Conservation (phyloP, 1,140 invertebrate species). For the Bactericera cockerelli region DNA sequence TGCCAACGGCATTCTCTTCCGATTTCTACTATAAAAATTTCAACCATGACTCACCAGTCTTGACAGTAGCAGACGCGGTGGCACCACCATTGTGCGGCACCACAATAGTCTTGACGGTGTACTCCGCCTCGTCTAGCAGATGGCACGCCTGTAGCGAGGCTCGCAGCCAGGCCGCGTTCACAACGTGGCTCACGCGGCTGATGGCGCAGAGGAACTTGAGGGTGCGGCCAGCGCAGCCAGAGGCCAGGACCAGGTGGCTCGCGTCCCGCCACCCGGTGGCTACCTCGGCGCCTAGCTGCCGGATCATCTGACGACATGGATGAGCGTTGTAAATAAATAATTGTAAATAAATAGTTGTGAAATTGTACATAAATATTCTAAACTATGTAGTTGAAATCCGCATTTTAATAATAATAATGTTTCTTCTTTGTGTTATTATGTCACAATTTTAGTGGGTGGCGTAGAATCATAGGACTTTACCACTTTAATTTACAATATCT, state of each 20-base stretch:
- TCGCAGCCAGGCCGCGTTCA: conserved; percentile 66
- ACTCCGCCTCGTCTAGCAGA: conserved; percentile 42
- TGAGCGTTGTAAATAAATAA: conserved; percentile 11
- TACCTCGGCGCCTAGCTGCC: conserved; percentile 60
- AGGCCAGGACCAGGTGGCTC: conserved; percentile 71
- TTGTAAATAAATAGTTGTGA: too few relatives aligned
- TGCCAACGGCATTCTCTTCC: too few relatives aligned
- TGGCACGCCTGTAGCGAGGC: conserved; percentile 38
- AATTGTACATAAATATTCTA: too few relatives aligned
- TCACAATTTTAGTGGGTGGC: too few relatives aligned
- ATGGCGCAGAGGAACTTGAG: conserved; percentile 73
- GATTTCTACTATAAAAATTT: too few relatives aligned
- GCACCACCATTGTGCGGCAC: too few relatives aligned
- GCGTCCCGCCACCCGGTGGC: conserved; percentile 52
- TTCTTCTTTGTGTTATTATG: too few relatives aligned
- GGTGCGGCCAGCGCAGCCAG: conserved; percentile 55
- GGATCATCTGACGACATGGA: conserved; percentile 46
- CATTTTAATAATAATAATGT: too few relatives aligned
- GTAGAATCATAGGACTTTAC: too few relatives aligned
- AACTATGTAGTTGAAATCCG: not conserved
- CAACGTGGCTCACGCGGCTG: conserved; percentile 54
- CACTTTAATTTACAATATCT: too few relatives aligned
- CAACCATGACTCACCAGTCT: too few relatives aligned
- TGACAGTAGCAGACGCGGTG: too few relatives aligned
- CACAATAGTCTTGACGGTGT: conserved; percentile 47